These are phyloP conservation scores for Dipodomys merriami DNA, from an alignment of 2,113 vertebrate species.

Conservation along the genomic window DNA sequence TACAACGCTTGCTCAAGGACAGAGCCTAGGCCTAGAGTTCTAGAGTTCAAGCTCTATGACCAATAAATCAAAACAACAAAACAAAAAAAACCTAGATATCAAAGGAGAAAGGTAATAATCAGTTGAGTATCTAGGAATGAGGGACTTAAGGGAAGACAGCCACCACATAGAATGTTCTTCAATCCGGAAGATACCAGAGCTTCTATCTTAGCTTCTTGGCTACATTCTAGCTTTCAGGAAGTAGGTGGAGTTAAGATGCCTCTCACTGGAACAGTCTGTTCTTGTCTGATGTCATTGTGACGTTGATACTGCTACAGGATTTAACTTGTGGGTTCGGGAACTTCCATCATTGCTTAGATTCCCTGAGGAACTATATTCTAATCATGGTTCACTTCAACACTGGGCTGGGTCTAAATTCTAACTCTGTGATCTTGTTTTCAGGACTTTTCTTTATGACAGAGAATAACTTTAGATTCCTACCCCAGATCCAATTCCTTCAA, in stretches of 20 bases:
- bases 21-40: too few species aligned
- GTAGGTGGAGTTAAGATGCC: constrained; percentile 14
- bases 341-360: neutral
- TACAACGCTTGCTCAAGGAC: too few species aligned
- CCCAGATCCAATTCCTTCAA: constrained; percentile 21
- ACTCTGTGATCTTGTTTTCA: neutral
- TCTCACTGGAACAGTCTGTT: constrained; percentile 59
- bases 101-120: neutral
- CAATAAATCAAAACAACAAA: too few species aligned
- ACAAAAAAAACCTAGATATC: neutral
- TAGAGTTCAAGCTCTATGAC: too few species aligned
- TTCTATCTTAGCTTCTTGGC: neutral
- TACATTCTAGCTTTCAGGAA: constrained; percentile 68
- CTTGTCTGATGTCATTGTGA: constrained; percentile 67
- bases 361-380: neutral
- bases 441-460: neutral
- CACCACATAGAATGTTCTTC: neutral
- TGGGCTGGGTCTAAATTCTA: neutral
- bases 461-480: neutral
- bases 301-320: neutral
- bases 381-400: neutral
- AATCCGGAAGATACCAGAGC: neutral
- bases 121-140: neutral
- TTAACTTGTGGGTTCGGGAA: neutral
- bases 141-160: neutral